Evolutionary conservation across 2,113 vertebrate genomes (phyloP).

Genomic region (Catharus fuscescens): DNA sequence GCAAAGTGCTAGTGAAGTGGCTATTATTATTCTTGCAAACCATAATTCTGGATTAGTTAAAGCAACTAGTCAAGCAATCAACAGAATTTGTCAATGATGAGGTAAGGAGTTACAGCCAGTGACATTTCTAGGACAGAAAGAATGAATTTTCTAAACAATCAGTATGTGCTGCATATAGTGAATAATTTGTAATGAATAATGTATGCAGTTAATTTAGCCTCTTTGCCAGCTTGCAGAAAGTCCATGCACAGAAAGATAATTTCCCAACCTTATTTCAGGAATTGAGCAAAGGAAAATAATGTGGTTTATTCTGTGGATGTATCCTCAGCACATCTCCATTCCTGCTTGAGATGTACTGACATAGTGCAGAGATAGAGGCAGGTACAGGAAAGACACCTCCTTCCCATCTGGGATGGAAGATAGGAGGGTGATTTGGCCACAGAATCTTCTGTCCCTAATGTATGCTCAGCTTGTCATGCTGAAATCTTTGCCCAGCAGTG

Average conservation of each 20-base stretch:
- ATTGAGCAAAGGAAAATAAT: neutral
- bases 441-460: neutral
- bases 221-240: constrained; percentile 55
- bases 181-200: constrained; percentile 68
- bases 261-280: neutral
- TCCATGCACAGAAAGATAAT: constrained; percentile 44
- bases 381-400: neutral
- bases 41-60: constrained; percentile 46
- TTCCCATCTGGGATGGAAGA: neutral
- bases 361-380: neutral
- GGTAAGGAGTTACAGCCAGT: constrained; percentile 55
- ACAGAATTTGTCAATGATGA: constrained; percentile 50
- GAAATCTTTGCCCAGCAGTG: neutral
- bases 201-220: constrained; percentile 60
- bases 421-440: neutral
- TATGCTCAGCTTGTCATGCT: rapidly evolving
- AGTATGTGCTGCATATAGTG: constrained; percentile 43
- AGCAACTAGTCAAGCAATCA: constrained; percentile 54
- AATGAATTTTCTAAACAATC: constrained; percentile 66
- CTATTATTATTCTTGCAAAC: constrained; percentile 19
- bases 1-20: neutral
- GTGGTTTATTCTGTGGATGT: neutral
- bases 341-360: neutral
- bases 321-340: neutral
- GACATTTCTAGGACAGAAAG: constrained; percentile 70